Conservation (phyloP, 2,113 vertebrate genomes). For the Channa maculata region DNA sequence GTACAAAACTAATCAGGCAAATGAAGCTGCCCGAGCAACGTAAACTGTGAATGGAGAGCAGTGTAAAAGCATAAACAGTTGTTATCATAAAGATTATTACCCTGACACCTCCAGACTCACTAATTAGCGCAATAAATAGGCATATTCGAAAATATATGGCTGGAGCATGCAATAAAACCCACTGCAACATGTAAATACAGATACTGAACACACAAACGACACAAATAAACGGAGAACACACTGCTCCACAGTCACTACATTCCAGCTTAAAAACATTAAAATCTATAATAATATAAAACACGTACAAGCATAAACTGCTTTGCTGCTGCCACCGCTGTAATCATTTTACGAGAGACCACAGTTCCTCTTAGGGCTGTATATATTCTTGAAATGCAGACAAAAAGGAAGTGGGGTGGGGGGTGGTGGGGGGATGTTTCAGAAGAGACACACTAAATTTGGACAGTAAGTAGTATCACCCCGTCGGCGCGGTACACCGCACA, state of each 20-base stretch:
- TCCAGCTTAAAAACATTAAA: constrained; percentile 59
- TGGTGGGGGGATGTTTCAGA: constrained; percentile 68
- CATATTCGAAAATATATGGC: constrained; percentile 75
- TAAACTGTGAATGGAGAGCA: constrained; percentile 73
- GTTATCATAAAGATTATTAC: constrained; percentile 83
- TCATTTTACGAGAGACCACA: constrained; percentile 75
- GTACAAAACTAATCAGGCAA: constrained; percentile 78
- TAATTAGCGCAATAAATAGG: constrained; percentile 81
- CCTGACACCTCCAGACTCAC: constrained; percentile 77
- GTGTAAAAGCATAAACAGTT: constrained; percentile 77
- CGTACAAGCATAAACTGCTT: constrained; percentile 57
- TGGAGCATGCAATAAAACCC: constrained; percentile 54
- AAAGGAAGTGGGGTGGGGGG: constrained; percentile 41
- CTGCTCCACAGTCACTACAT: constrained; percentile 53
- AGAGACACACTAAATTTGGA: constrained; percentile 87
- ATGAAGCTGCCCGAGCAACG: constrained; percentile 72
- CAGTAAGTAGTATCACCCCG: constrained; percentile 87
- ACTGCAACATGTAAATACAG: constrained; percentile 61
- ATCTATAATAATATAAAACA: constrained; percentile 58
- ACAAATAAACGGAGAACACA: constrained; percentile 57
- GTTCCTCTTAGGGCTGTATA: constrained; percentile 66
- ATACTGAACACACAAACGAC: constrained; percentile 20
- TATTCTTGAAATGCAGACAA: constrained; percentile 72
- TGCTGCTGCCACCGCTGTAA: constrained; percentile 71
- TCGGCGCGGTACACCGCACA: constrained; percentile 85